These are phyloP conservation scores for Lydus trimaculatus DNA, from an alignment of 2,888 invertebrate genomes.

Conservation along the genomic window DNA sequence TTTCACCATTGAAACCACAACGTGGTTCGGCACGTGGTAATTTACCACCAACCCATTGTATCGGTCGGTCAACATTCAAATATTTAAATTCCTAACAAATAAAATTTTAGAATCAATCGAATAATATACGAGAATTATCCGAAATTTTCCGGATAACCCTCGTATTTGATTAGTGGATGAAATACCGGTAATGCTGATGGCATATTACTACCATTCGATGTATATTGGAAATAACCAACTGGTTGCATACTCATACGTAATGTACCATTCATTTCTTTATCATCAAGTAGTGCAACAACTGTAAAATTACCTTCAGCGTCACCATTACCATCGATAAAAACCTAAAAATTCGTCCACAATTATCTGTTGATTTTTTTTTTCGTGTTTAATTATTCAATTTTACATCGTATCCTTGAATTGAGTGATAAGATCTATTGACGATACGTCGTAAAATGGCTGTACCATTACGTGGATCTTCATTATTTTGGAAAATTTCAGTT, in stretches of 20 bases:
- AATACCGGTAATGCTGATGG: slow-evolving; percentile 69
- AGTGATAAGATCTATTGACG: slow-evolving; percentile 77
- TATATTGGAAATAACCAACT: slow-evolving; percentile 79
- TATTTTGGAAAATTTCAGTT: slow-evolving; percentile 73
- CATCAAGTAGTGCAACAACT: slow-evolving; percentile 77
- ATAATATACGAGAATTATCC: too few species aligned
- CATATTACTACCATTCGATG: slow-evolving; percentile 61
- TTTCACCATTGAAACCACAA: slow-evolving; percentile 83
- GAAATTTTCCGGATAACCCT: too few species aligned
- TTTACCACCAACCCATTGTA: slow-evolving; percentile 79
- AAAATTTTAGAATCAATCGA: too few species aligned
- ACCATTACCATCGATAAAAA: slow-evolving; percentile 85
- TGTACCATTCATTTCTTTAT: slow-evolving; percentile 63
- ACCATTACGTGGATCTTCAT: slow-evolving; percentile 78
- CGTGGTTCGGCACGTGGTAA: slow-evolving; percentile 80
- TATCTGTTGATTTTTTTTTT: too few species aligned
- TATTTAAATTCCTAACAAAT: slow-evolving; percentile 67
- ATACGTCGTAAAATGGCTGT: slow-evolving; percentile 77
- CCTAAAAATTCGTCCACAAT: slow-evolving; percentile 61
- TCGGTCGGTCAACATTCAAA: slow-evolving; percentile 68
- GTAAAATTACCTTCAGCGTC: slow-evolving; percentile 94
- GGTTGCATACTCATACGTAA: slow-evolving; percentile 77
- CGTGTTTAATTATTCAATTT: slow-evolving; percentile 48
- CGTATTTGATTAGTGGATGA: too few species aligned
- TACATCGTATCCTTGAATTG: slow-evolving; percentile 82